Evolutionary conservation across 2,888 invertebrate species (phyloP), one percentile per base, ranked within the genome.

Genomic region (Rhingia campestris): DNA sequence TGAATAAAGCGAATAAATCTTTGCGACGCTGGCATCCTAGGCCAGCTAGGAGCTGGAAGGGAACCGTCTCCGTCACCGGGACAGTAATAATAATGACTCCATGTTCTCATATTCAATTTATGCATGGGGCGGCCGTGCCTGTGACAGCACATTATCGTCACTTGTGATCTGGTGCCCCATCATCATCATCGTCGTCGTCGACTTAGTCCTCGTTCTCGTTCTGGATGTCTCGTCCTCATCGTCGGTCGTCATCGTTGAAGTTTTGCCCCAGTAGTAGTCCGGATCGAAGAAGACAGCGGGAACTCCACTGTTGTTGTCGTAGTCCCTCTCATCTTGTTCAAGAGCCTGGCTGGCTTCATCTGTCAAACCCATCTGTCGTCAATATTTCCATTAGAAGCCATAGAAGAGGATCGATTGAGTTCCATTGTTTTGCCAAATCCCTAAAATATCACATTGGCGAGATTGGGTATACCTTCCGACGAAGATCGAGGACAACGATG

Each of bases 141-240:
- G 86, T 86, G 88, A 88, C 88, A 88, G 87, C 87, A 87, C 87
- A 88, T 88, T 88, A 88, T 88, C 88, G 87, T 87, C 88, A 88
- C 88, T 88, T 88, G 86, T 85, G 87, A 88, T 88, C 88, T 86
- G 81, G 86, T 77, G 81, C 61, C 74, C 73, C 76, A 76, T 73
- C 85, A 86, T 86, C 81, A 58, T 76, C 81, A 67, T 77, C 59
- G 53, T 70, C 56, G 33, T 43, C 51, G 35, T 69, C 64, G 59
- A 51, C 22, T 12, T 49, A 39, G 41, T 80, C 53, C 43, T 63
- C 61, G 6, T 77, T 45, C 12, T 70, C 37, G 22, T 22, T 22
- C 22, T 22, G 22, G 22, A 2, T 22, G 22, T 22, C 6, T 35
- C 37, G n/a, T 66, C 12, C 37, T 43, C 12, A 33, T 74, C n/a